Base-by-base conservation (phyloP, 2,113 vertebrate species). In the Pomatorhinus ruficollis region DNA sequence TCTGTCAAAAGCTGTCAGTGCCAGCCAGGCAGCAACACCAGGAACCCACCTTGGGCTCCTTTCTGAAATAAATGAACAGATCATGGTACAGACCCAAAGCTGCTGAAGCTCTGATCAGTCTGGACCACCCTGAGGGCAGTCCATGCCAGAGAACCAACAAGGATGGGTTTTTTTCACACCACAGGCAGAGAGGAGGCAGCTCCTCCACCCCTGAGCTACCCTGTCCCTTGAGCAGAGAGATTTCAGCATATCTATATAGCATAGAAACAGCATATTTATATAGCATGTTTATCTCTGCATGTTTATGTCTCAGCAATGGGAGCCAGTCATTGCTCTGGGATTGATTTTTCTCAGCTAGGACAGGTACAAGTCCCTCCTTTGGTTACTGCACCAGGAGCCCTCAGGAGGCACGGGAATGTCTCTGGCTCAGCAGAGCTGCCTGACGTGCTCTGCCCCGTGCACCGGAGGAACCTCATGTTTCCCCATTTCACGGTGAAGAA, bases 121-220 rank as follows among this genome's bases (percentile, higher is more conserved):
- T n/a, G 60, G 66, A 40, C 5, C 80, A n/a, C 45, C 1, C 1
- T 2, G 47, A 47, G 61, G 63, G 33, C 57, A 40, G 15, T 0
- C 47, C 18, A 1, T 4, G 19, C 11, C 52, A 6, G 11, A 30
- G 18, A 75, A n/a, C 0, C 1, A 56, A 8, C 24, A 5, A 12
- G 39, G 52, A 25, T 53, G 40, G 40, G 5, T 44, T 15, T 37
- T n/a, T 2, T 5, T 9, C 12, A 27, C 13, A 28, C 14, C 40
- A 11, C 10, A 2, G 47, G 76, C 84, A 83, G 63, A 20, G 61
- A 52, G 23, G 59, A 42, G 53, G 31, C 33, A 71, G 37, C 11
- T 10, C 11, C 45, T 68, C 17, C 31, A 44, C 22, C 76, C 7
- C 0, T 6, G 45, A 80, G 21, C 37, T 5, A 1, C 76, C 39